A percentile compares a stretch with the other conserved stretches of the same genome.
Evolutionary conservation across 2,888 invertebrate species (phyloP).

Genomic region (Pedicia rivosa): DNA sequence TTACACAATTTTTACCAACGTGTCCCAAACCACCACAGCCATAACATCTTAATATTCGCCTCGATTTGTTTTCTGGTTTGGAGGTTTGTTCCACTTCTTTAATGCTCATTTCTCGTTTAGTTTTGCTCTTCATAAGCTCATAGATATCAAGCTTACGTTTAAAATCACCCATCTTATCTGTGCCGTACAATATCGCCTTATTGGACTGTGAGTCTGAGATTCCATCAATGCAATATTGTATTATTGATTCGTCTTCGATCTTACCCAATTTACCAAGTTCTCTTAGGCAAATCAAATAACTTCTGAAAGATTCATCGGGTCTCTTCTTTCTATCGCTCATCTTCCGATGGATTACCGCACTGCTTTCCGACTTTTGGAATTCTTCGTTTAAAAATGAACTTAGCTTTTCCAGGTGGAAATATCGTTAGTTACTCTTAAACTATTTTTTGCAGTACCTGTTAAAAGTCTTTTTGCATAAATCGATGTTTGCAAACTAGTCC

Average conservation of each 20-base stretch:
- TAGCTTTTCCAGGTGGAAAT: conserved; percentile 6
- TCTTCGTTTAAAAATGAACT: conserved; percentile 3
- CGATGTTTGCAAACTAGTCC: conserved; percentile 7
- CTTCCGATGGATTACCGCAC: conserved; percentile 5
- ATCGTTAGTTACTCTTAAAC: conserved; percentile 5
- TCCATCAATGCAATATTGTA: conserved; percentile 18
- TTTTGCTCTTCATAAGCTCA: conserved; percentile 2
- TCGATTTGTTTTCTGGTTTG: no score
- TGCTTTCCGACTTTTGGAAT: conserved; percentile 4
- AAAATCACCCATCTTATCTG: conserved; percentile 6
- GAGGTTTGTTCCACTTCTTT: no score
- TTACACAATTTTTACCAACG: background rate
- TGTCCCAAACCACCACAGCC: background rate
- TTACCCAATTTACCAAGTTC: conserved; percentile 16
- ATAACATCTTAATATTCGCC: no score
- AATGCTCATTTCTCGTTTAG: background rate
- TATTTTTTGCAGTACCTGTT: conserved; percentile 7
- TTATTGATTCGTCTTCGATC: conserved; percentile 15
- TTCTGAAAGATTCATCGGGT: conserved; percentile 3
- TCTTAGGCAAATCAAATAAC: conserved; percentile 6
- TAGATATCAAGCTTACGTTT: conserved; percentile 5
- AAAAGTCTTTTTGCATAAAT: conserved; percentile 6
- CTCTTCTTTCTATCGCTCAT: conserved; percentile 5
- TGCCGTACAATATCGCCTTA: conserved; percentile 15
- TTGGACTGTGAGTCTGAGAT: conserved; percentile 14